These are phyloP conservation scores for Nephila pilipes DNA, from an alignment of 1,140 invertebrate species.

Conservation along the genomic window DNA sequence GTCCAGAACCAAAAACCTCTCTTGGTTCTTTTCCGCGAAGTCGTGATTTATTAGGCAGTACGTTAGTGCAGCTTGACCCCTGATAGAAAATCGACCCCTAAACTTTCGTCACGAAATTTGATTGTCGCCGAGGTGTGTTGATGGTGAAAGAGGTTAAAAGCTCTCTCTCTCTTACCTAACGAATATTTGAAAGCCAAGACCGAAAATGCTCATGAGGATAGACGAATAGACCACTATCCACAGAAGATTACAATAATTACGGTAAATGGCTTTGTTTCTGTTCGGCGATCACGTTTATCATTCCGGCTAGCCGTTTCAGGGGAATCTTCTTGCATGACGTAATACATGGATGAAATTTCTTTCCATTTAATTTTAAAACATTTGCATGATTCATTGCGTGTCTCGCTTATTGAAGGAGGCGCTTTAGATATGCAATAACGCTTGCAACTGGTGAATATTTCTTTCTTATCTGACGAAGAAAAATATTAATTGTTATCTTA, in stretches of 20 bases:
- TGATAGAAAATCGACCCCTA: slow-evolving; percentile 24
- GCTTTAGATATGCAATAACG: too few relatives aligned
- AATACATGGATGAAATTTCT: not conserved
- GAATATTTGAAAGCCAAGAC: not conserved
- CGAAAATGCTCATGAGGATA: not conserved
- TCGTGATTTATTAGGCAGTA: not conserved
- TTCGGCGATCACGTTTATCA: not conserved
- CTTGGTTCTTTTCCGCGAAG: slow-evolving; percentile 8
- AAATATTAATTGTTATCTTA: too few relatives aligned
- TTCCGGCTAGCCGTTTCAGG: not conserved
- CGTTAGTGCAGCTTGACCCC: slow-evolving; percentile 39
- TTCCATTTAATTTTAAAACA: not conserved
- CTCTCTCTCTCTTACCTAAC: not conserved
- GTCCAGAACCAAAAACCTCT: not conserved
- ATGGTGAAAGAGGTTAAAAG: slow-evolving; percentile 57
- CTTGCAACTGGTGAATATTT: too few relatives aligned
- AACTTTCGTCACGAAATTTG: slow-evolving; percentile 64
- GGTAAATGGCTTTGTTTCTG: slow-evolving; percentile 47
- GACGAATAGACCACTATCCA: not conserved
- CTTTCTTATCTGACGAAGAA: too few relatives aligned
- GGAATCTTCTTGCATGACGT: not conserved
- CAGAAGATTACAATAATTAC: slow-evolving; percentile 15
- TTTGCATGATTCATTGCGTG: not conserved
- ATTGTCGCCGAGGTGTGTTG: slow-evolving; percentile 59
- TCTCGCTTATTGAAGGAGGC: too few relatives aligned